Percentiles rank a stretch among this genome's conserved stretches.
Conservation (phyloP, 2,113 vertebrate species). For the Rana temporaria region DNA sequence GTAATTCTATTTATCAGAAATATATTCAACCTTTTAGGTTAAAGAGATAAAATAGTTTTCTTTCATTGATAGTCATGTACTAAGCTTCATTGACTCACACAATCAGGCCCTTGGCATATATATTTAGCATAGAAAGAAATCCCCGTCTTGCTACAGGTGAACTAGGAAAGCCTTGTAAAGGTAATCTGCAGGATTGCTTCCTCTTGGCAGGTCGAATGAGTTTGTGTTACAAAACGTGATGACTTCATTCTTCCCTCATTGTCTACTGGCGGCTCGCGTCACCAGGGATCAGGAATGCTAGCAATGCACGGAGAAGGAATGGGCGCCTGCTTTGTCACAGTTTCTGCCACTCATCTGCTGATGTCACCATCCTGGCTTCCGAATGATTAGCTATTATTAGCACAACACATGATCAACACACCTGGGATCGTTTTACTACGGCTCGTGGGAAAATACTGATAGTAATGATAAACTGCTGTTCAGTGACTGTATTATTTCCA, state of each 20-base stretch:
- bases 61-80: too few species aligned
- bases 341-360: neutral
- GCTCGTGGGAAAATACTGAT: neutral
- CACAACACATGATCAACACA: neutral
- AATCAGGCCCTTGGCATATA: too few species aligned
- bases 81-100: too few species aligned
- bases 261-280: neutral
- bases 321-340: neutral
- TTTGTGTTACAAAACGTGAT: neutral
- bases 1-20: too few species aligned
- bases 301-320: neutral
- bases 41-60: too few species aligned
- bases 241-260: neutral
- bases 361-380: neutral
- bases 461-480: neutral
- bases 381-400: neutral
- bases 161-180: neutral
- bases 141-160: constrained; percentile 1
- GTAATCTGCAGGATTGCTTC: neutral
- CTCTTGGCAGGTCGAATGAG: constrained; percentile 1
- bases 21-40: too few species aligned
- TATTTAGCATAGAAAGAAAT: neutral
- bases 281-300: neutral
- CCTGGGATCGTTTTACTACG: too few species aligned
- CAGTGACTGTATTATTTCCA: too few species aligned